These are phyloP conservation scores for Phytoseiulus persimilis DNA, from an alignment of 2,888 invertebrate genomes.

Conservation along the genomic window DNA sequence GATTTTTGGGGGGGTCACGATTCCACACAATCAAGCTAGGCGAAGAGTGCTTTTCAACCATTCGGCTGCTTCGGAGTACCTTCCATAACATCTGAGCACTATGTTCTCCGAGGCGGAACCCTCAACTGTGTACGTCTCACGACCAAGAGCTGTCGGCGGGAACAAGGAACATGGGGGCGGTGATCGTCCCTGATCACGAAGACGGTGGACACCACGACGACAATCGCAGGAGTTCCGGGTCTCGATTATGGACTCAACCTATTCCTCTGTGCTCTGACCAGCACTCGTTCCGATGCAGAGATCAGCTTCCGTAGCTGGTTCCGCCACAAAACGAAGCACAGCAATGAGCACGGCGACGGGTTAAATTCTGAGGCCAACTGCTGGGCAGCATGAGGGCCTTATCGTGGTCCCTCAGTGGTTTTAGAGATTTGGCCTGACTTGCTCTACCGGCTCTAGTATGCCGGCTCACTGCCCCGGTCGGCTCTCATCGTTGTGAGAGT, in stretches of 20 bases:
- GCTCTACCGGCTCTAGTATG: neutral
- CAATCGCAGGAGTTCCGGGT: too few species aligned
- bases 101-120: neutral
- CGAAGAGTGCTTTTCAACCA: neutral
- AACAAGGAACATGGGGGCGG: neutral
- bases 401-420: conserved; percentile 5
- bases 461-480: conserved; percentile 5
- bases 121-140: neutral
- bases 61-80: neutral
- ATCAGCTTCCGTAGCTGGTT: neutral
- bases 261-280: too few species aligned
- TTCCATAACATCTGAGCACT: neutral
- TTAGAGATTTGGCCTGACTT: neutral
- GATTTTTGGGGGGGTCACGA: neutral
- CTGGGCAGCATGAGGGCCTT: neutral
- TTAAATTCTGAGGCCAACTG: neutral
- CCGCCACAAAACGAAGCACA: neutral
- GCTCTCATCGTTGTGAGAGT: neutral
- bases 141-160: neutral
- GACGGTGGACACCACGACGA: too few species aligned
- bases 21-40: neutral
- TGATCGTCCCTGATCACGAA: too few species aligned
- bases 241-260: too few species aligned
- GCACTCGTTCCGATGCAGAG: neutral
- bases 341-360: neutral